A percentile compares a stretch with the other conserved stretches of the same genome.
Conservation (phyloP, 1,140 invertebrate species). For the Bombus huntii region DNA sequence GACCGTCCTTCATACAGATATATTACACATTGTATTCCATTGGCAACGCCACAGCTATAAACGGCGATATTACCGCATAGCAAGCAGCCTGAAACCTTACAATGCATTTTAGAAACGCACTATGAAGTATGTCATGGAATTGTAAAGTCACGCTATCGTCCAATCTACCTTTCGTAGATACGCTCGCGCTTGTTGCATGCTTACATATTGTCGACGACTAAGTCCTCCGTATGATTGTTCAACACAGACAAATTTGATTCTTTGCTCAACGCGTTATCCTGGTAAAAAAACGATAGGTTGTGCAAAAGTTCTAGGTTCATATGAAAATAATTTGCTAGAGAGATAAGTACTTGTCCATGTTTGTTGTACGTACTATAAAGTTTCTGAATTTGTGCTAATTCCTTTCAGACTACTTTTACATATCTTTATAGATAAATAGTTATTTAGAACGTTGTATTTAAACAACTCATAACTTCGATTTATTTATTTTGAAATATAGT, state of each 20-base stretch:
- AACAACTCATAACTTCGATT: too few relatives aligned
- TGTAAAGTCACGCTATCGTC: slow-evolving; percentile 42
- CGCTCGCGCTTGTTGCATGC: slow-evolving; percentile 22
- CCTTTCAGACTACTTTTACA: too few relatives aligned
- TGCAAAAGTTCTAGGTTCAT: too few relatives aligned
- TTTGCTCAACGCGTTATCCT: background rate
- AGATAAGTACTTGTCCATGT: too few relatives aligned
- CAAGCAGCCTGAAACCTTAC: slow-evolving; percentile 43
- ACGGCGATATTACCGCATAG: slow-evolving; percentile 59
- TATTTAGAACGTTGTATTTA: too few relatives aligned
- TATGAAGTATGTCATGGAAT: slow-evolving; percentile 56
- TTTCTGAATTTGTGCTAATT: too few relatives aligned
- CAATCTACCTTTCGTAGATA: slow-evolving; percentile 31
- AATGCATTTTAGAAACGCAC: slow-evolving; percentile 34
- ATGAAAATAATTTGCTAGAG: too few relatives aligned
- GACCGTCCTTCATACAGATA: slow-evolving; percentile 35
- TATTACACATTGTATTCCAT: slow-evolving; percentile 65
- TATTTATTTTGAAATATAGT: too few relatives aligned
- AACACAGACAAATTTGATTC: background rate
- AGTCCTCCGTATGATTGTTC: slow-evolving; percentile 23
- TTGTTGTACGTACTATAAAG: too few relatives aligned
- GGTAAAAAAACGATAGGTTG: background rate
- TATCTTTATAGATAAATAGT: too few relatives aligned
- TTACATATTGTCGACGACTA: slow-evolving; percentile 29
- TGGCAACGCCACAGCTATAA: slow-evolving; percentile 49